phyloP scores from a whole-genome alignment of 2,113 vertebrate species.

The Chionomys nivalis region DNA sequence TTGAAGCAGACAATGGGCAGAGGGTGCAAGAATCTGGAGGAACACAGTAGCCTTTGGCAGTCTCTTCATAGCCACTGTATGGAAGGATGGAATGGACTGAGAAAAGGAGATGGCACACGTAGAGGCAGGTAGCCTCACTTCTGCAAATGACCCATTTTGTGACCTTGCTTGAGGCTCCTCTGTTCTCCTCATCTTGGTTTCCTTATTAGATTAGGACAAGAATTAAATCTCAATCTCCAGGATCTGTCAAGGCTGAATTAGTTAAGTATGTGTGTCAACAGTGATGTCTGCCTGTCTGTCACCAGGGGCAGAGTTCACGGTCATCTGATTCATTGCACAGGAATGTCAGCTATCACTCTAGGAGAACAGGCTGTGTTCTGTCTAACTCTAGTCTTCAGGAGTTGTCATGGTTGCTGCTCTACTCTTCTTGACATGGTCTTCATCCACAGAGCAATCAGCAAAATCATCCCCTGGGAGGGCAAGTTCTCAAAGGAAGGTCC shows the following conservation, averaged over 20 bases:
- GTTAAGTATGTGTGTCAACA: rapidly evolving
- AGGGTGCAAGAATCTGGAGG: neutral
- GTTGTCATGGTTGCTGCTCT: neutral
- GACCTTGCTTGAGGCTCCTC: neutral
- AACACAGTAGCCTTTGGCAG: neutral
- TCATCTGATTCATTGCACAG: too few relatives aligned
- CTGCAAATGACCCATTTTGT: too few relatives aligned
- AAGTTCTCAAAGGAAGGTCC: neutral
- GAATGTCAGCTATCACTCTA: neutral
- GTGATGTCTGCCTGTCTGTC: neutral
- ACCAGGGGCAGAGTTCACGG: rapidly evolving
- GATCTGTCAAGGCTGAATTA: too few relatives aligned
- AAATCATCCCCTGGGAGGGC: neutral
- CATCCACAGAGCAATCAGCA: too few relatives aligned
- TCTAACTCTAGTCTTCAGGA: neutral
- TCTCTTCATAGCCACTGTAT: neutral
- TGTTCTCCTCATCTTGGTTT: neutral
- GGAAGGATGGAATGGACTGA: neutral
- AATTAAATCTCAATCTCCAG: neutral
- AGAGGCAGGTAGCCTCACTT: too few relatives aligned
- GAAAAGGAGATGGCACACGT: rapidly evolving
- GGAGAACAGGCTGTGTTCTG: neutral
- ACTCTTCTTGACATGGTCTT: rapidly evolving
- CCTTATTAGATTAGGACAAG: neutral
- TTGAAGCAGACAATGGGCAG: neutral